Evolutionary conservation across 2,113 vertebrate species (phyloP).

Genomic region (Lampris megalopsis): DNA sequence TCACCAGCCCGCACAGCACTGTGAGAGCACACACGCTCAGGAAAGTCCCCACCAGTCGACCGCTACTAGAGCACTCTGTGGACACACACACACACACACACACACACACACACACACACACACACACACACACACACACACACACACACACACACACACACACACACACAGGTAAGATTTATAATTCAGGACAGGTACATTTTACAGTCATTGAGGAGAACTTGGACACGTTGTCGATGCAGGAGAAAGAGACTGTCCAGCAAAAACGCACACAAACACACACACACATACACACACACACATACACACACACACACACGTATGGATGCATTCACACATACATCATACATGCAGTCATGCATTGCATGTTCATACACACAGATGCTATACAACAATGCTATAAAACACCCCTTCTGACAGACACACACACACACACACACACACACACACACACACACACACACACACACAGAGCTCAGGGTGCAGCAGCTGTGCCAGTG

Average conservation of each 20-base stretch:
- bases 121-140: too few relatives aligned
- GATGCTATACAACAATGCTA: too few relatives aligned
- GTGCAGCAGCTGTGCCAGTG: conserved; percentile 47
- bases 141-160: conserved; percentile 1
- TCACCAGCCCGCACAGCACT: conserved; percentile 90
- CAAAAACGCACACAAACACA: not conserved
- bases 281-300: conserved; percentile 1
- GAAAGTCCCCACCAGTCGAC: conserved; percentile 90
- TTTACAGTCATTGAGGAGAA: not conserved
- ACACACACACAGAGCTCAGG: not conserved
- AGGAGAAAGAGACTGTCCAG: not conserved
- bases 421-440: conserved; percentile 3
- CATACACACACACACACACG: not conserved
- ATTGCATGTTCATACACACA: not conserved
- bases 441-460: not conserved
- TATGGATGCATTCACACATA: not conserved
- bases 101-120: not conserved
- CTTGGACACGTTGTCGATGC: not conserved
- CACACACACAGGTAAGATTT: not conserved
- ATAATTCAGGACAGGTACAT: not conserved
- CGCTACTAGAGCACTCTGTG: conserved; percentile 89
- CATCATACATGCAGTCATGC: not conserved
- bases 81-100: conserved; percentile 48
- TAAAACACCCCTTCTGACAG: not conserved
- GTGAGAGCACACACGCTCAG: conserved; percentile 93